phyloP scores from a whole-genome alignment of 2,113 vertebrate genomes.

The Acanthochromis polyacanthus region DNA sequence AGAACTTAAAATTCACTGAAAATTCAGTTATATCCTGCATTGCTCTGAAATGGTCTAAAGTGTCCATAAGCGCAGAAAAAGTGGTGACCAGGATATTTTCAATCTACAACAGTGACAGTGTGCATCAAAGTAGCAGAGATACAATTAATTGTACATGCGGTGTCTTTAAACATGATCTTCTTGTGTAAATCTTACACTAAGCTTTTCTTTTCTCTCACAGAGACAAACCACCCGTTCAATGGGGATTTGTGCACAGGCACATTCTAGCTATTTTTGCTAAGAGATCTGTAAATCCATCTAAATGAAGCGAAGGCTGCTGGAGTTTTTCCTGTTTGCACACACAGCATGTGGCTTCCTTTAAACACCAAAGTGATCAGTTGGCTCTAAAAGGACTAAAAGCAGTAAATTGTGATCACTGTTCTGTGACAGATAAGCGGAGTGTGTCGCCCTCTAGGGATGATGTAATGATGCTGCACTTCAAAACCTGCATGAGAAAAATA shows the following conservation, averaged over 20 bases:
- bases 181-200: not conserved
- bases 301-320: not conserved
- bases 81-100: not conserved
- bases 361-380: not conserved
- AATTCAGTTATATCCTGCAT: not conserved
- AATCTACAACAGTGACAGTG: not conserved
- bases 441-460: slow-evolving; percentile 51
- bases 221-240: not conserved
- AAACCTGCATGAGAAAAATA: slow-evolving; percentile 53
- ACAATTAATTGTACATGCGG: not conserved
- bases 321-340: not conserved
- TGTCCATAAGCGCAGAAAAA: not conserved
- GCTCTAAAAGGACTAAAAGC: slow-evolving; percentile 31
- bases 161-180: not conserved
- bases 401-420: not conserved
- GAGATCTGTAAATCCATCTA: not conserved
- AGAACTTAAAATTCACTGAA: not conserved
- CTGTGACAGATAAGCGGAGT: slow-evolving; percentile 4
- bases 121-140: not conserved
- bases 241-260: not conserved
- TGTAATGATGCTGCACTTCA: slow-evolving; percentile 5
- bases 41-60: not conserved
- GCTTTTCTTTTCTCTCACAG: not conserved
- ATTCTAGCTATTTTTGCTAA: not conserved
- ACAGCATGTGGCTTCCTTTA: too few species aligned